Percentiles rank a stretch among this genome's conserved stretches.
Conservation (phyloP, 2,113 vertebrate species). For the Eidolon helvum region DNA sequence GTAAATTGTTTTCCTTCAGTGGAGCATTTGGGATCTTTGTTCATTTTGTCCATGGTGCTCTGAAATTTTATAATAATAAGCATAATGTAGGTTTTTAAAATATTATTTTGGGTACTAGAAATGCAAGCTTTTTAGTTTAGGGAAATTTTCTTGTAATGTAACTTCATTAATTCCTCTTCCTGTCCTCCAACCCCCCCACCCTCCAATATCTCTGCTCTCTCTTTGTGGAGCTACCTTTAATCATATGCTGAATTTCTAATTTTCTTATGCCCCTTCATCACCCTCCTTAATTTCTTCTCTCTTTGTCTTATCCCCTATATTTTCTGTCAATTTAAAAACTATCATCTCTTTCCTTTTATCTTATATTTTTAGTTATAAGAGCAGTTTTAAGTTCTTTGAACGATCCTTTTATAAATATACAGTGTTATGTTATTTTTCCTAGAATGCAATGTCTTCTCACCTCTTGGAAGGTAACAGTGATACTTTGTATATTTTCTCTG, state of each 20-base stretch:
- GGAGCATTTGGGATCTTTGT: not conserved
- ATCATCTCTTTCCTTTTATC: not conserved
- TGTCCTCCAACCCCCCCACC: not conserved
- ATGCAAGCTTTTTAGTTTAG: not conserved
- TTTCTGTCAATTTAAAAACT: not conserved
- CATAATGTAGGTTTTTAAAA: not conserved
- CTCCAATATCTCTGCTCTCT: not conserved
- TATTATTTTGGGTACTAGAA: not conserved
- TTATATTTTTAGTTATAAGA: not conserved
- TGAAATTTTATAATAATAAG: not conserved
- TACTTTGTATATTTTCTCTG: slow-evolving; percentile 6
- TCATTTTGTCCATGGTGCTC: not conserved
- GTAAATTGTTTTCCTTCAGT: not conserved
- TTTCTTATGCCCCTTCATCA: not conserved
- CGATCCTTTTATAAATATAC: not conserved
- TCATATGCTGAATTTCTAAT: not conserved
- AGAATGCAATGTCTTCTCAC: not conserved
- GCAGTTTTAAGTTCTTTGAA: not conserved
- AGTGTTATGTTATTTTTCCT: not conserved
- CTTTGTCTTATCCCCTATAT: not conserved
- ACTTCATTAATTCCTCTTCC: not conserved
- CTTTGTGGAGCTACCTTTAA: not conserved
- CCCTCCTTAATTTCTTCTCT: not conserved
- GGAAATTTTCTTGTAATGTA: not conserved
- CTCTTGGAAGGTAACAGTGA: not conserved